Percentiles rank a stretch among this genome's conserved stretches.
Conservation (phyloP, 2,797 vertebrate species). For the Chelmon rostratus region DNA sequence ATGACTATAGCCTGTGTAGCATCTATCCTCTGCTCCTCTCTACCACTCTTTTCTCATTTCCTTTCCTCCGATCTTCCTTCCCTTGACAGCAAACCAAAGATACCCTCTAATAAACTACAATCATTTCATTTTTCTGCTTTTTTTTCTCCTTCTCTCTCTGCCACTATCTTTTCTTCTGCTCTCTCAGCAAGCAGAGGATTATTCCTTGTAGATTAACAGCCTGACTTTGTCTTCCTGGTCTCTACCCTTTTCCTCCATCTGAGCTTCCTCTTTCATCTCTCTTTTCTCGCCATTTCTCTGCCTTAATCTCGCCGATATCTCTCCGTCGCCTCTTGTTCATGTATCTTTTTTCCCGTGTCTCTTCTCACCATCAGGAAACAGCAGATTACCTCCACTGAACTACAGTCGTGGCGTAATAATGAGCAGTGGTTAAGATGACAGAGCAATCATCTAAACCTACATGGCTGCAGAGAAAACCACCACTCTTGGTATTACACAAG, state of each 20-base stretch:
- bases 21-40: not conserved
- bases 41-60: conserved; percentile 29
- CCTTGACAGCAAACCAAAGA: conserved; percentile 21
- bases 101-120: conserved; percentile 32
- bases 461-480: conserved; percentile 38
- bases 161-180: conserved; percentile 19
- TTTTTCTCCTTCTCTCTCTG: not conserved
- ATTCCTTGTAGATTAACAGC: conserved; percentile 51
- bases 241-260: conserved; percentile 15
- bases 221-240: conserved; percentile 28
- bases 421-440: conserved; percentile 60
- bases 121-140: conserved; percentile 11
- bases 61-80: conserved; percentile 7
- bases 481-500: conserved; percentile 46
- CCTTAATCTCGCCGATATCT: conserved; percentile 26
- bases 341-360: conserved; percentile 1
- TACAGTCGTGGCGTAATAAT: conserved; percentile 18
- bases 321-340: conserved; percentile 15
- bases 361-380: conserved; percentile 19
- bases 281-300: conserved; percentile 14
- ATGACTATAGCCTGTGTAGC: not conserved
- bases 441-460: conserved; percentile 56
- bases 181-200: conserved; percentile 31
- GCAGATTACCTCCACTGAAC: conserved; percentile 50
- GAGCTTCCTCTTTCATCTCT: conserved; percentile 13